phyloP scores from a whole-genome alignment of 1,140 invertebrate genomes.

The Cherax destructor region DNA sequence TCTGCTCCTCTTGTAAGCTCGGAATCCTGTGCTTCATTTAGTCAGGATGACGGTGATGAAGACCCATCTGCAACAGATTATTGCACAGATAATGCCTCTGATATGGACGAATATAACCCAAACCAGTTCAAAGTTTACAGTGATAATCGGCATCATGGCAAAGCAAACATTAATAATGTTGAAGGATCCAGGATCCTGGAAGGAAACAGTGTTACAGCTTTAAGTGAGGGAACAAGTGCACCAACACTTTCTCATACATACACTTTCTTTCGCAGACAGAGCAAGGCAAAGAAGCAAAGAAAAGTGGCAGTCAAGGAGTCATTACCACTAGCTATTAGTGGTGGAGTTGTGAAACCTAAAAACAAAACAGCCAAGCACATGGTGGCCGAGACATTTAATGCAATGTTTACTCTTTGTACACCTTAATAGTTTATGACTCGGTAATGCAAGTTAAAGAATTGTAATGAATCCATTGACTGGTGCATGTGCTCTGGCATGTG shows the following conservation, averaged over 20 bases:
- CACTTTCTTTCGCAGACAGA: slow-evolving; percentile 52
- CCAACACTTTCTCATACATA: slow-evolving; percentile 37
- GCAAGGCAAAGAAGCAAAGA: slow-evolving; percentile 41
- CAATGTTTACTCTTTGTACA: slow-evolving; percentile 71
- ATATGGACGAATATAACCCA: slow-evolving; percentile 54
- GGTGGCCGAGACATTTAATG: slow-evolving; percentile 69
- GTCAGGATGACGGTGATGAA: slow-evolving; percentile 58
- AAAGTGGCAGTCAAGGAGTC: slow-evolving; percentile 27
- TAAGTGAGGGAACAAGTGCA: not conserved
- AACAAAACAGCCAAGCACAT: slow-evolving; percentile 66
- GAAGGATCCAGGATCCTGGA: not conserved
- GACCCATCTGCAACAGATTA: slow-evolving; percentile 66
- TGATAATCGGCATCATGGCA: not conserved
- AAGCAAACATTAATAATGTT: not conserved
- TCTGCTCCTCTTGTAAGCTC: slow-evolving; percentile 70
- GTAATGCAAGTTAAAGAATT: not conserved
- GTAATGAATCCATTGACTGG: too few species aligned
- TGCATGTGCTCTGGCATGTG: too few species aligned
- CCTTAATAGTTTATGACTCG: slow-evolving; percentile 24
- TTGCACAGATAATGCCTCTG: slow-evolving; percentile 63
- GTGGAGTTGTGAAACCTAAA: slow-evolving; percentile 56
- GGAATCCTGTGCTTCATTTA: slow-evolving; percentile 68
- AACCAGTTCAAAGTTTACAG: slow-evolving; percentile 45
- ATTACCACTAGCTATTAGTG: slow-evolving; percentile 15
- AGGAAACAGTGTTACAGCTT: not conserved